A percentile compares a stretch with the other conserved stretches of the same genome.
These are phyloP conservation scores for Watsonalla cultraria DNA, from an alignment of 2,888 invertebrate species.

Conservation along the genomic window DNA sequence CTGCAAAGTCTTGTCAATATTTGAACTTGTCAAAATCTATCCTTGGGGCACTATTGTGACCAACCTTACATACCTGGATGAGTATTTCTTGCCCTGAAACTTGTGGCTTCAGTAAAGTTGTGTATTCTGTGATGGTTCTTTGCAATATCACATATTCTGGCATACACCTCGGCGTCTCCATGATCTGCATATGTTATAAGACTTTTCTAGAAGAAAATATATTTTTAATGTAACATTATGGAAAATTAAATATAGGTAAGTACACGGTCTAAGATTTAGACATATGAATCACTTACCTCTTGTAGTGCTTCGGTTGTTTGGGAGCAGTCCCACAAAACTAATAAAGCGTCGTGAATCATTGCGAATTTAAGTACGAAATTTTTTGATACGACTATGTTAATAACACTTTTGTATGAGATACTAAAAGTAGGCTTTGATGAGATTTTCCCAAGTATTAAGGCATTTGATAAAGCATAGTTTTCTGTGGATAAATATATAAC, in stretches of 20 bases:
- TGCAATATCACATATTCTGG: slow-evolving; percentile 81
- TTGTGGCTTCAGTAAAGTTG: slow-evolving; percentile 78
- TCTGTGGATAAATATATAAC: too few relatives aligned
- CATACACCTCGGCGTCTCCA: slow-evolving; percentile 80
- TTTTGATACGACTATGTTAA: too few relatives aligned
- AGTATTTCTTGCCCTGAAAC: slow-evolving; percentile 67
- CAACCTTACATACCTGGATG: slow-evolving; percentile 44
- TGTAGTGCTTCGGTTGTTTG: slow-evolving; percentile 31
- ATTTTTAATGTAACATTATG: not conserved
- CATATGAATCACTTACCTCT: slow-evolving; percentile 16
- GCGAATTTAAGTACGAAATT: slow-evolving; percentile 1
- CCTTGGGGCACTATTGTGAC: not conserved
- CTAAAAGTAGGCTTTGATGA: too few relatives aligned
- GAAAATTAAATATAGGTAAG: not conserved
- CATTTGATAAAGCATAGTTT: too few relatives aligned
- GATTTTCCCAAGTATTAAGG: too few relatives aligned
- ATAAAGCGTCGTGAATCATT: slow-evolving; percentile 84
- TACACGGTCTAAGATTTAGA: not conserved
- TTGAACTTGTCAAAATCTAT: not conserved
- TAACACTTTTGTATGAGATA: too few relatives aligned
- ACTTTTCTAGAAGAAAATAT: slow-evolving; percentile 43
- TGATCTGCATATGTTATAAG: slow-evolving; percentile 79
- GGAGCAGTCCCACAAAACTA: slow-evolving; percentile 81
- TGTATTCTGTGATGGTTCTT: slow-evolving; percentile 81
- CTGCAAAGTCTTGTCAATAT: too few relatives aligned